Base-by-base conservation (phyloP, 2,797 vertebrate genomes). In the Eospalax fontanierii region DNA sequence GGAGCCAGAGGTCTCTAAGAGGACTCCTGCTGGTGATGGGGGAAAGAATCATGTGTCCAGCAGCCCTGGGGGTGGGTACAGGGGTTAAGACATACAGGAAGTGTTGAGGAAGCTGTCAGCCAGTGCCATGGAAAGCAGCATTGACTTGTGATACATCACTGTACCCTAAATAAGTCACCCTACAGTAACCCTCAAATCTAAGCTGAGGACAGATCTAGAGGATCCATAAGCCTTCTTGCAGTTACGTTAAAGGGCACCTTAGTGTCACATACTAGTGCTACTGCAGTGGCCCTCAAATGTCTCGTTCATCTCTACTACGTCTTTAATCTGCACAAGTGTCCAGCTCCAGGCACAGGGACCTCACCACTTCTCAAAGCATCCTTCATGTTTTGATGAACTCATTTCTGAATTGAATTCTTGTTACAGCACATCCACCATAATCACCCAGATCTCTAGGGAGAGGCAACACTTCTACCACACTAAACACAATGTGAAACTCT, bases 271-370 rank as follows among this genome's bases (percentile, higher is more conserved):
- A 46, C 5, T 26, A 40, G 50, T 12, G 35, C 21, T 33, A 54
- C 21, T 6, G 21, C 5, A 2, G 35, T 2, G 43, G 65, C 11
- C 30, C 35, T 24, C 35, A 26, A 1, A 10, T 12, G 3, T 33
- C 63, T 33, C 24, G 10, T 10, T 71, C 71, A 2, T 38, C 14
- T n/a, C 57, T 30, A 21, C 83, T 63, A 35, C 26, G 57, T 65
- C 30, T 28, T 21, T 46, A 3, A 7, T 28, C 35, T 10, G 4
- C 70, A 2, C 0, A 0, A 4, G 59, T 10, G 18, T 22, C 81
- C 84, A 38, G 0, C 21, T 21, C 10, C 50, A 43, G 12, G 54
- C 35, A 6, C 0, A 0, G 66, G 54, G 24, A 9, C 21, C 35
- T 26, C 28, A 3, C 24, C 0, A 24, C 61, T 50, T 59, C 74